Evolutionary conservation across 2,113 vertebrate genomes (phyloP), one percentile per base, ranked within the genome.

Genomic region (Epinephelus cyanopodus): DNA sequence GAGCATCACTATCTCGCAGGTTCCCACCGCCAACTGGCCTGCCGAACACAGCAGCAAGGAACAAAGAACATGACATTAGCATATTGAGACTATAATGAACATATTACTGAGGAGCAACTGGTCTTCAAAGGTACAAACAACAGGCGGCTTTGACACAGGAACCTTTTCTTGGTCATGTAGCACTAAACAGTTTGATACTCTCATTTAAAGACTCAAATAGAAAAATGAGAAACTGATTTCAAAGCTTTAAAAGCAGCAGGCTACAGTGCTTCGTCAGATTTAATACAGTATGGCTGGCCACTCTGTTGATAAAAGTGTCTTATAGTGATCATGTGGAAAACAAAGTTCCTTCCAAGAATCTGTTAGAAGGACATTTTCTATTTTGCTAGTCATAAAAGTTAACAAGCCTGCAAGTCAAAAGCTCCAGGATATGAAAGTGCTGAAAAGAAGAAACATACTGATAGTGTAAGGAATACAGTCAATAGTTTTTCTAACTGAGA

Each of bases 1-100:
- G 88, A 96, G 93, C 87, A 95, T 96, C 89, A 96, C 96, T 76
- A 97, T 96, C 92, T 97, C 96, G 57, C 96, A 97, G 75, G 94
- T 96, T 76, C 96, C 96, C 83, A 96, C 94, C 53, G 93, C 94
- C 94, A 96, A 93, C 92, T 96, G 95, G 92, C 96, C 96, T 97
- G 94, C 74, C 79, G 85, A 73, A 81, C 74, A 89, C 83, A 89
- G 78, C 50, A 81, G 74, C 8, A 33, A 77, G 78, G 54, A 71
- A 72, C 48, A 85, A 63, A 81, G 71, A 25, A 57, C 71, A 86
- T 72, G n/a, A 60, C 54, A 76, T 89, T 77, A 87, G 79, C 69
- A 85, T 90, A 79, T 88, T 79, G 81, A 90, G 56, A 81, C 61
- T 37, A 56, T 78, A 84, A 90, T 79, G 80, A 89, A 77, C 83